Percentiles rank a stretch among this genome's conserved stretches.
phyloP scores from a whole-genome alignment of 2,888 invertebrate genomes.

The Caenorhabditis zanzibari region DNA sequence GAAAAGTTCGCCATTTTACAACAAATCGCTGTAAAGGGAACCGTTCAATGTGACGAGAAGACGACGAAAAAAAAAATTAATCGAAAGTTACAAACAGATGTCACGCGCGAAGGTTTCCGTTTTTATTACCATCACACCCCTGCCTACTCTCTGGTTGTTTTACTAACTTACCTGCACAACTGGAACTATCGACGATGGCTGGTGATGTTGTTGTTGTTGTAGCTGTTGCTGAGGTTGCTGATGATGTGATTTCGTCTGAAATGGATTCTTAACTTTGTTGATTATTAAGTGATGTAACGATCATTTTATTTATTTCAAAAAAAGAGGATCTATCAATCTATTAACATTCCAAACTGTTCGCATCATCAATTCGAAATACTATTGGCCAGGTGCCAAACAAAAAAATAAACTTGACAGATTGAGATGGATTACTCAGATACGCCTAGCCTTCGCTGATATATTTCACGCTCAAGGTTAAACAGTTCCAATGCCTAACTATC shows the following conservation, averaged over 20 bases:
- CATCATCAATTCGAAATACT: conserved; percentile 1
- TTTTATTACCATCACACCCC: conserved; percentile 55
- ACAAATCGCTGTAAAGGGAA: conserved; percentile 1
- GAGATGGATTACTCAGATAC: conserved; percentile 23
- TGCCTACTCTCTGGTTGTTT: conserved; percentile 5
- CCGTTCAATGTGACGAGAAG: conserved; percentile 19
- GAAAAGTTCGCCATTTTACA: conserved; percentile 1
- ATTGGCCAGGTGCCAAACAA: conserved; percentile 32
- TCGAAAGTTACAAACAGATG: conserved; percentile 34
- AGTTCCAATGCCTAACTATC: conserved; percentile 24
- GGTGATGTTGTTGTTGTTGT: conserved; percentile 38
- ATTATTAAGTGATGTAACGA: conserved; percentile 5
- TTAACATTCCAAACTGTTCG: conserved; percentile 35
- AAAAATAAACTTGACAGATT: conserved; percentile 26
- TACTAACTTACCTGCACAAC: conserved; percentile 54
- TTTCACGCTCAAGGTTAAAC: conserved; percentile 64
- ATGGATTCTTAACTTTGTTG: too few relatives aligned
- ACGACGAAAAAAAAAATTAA: conserved; percentile 14
- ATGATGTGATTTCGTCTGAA: conserved; percentile 59
- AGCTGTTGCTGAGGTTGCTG: conserved; percentile 46
- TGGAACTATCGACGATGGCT: conserved; percentile 59
- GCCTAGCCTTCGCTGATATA: conserved; percentile 27
- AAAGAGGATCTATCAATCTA: background rate
- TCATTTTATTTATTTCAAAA: background rate
- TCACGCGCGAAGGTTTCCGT: conserved; percentile 57